Evolutionary conservation across 2,888 invertebrate genomes (phyloP).

Genomic region (Drosophila acutilabella): DNA sequence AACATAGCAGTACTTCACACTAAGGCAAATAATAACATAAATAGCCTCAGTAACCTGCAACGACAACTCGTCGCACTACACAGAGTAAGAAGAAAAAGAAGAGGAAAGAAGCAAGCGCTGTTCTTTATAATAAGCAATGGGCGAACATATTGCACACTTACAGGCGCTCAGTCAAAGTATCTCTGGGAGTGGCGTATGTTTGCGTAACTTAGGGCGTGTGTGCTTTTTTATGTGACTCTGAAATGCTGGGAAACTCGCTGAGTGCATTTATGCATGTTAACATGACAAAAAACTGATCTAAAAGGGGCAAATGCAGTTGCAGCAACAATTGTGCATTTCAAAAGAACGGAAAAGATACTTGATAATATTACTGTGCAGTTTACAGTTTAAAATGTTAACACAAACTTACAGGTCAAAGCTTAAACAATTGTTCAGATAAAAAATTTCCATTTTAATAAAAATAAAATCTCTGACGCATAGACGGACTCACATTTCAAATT

Average conservation of each 20-base stretch:
- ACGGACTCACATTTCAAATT: too few species aligned
- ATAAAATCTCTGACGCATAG: too few species aligned
- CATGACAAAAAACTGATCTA: slow-evolving; percentile 47
- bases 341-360: slow-evolving; percentile 5
- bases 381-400: too few species aligned
- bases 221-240: slow-evolving; percentile 62
- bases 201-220: slow-evolving; percentile 13
- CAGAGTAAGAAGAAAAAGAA: slow-evolving; percentile 9
- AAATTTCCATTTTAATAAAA: too few species aligned
- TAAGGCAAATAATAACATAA: slow-evolving; percentile 18
- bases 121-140: slow-evolving; percentile 75
- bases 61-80: slow-evolving; percentile 28
- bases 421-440: too few species aligned
- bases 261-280: slow-evolving; percentile 81
- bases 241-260: slow-evolving; percentile 27
- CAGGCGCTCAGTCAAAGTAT: slow-evolving; percentile 65
- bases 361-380: background rate
- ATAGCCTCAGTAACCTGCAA: slow-evolving; percentile 6
- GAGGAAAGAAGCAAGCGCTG: slow-evolving; percentile 33
- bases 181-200: slow-evolving; percentile 10
- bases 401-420: too few species aligned
- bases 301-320: slow-evolving; percentile 53
- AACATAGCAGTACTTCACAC: background rate
- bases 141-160: slow-evolving; percentile 75
- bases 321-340: slow-evolving; percentile 77